phyloP scores from a whole-genome alignment of 2,888 invertebrate genomes.

The Theretra japonica region DNA sequence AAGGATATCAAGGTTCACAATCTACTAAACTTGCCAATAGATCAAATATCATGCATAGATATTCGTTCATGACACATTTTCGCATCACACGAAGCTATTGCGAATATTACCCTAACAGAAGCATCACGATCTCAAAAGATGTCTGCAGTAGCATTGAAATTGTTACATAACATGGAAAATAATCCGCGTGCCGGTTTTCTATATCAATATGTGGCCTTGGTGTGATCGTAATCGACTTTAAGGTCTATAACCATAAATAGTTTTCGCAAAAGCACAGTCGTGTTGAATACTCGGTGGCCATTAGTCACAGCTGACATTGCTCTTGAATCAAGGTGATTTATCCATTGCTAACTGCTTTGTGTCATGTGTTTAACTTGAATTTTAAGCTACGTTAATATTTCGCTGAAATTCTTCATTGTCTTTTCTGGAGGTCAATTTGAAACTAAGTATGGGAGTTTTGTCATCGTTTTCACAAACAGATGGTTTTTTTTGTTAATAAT shows the following conservation, averaged over 20 bases:
- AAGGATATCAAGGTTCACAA: no score
- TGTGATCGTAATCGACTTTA: slow-evolving; percentile 49
- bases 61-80: neutral
- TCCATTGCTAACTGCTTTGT: slow-evolving; percentile 32
- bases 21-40: no score
- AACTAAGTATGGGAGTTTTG: no score
- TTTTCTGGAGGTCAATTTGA: no score
- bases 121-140: neutral
- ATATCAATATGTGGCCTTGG: slow-evolving; percentile 60
- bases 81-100: neutral
- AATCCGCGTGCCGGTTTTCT: neutral
- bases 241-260: slow-evolving; percentile 66
- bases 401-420: no score
- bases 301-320: slow-evolving; percentile 55
- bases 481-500: no score
- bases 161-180: neutral
- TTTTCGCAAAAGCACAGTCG: slow-evolving; percentile 50
- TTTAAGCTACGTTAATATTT: neutral
- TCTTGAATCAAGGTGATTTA: slow-evolving; percentile 45
- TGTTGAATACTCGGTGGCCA: slow-evolving; percentile 12
- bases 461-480: no score
- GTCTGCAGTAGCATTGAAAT: neutral
- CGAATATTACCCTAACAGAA: neutral
- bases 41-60: no score
- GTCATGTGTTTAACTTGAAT: slow-evolving; percentile 1